These are phyloP conservation scores for Stigmatopora argus DNA, from an alignment of 2,113 vertebrate genomes.

Conservation along the genomic window DNA sequence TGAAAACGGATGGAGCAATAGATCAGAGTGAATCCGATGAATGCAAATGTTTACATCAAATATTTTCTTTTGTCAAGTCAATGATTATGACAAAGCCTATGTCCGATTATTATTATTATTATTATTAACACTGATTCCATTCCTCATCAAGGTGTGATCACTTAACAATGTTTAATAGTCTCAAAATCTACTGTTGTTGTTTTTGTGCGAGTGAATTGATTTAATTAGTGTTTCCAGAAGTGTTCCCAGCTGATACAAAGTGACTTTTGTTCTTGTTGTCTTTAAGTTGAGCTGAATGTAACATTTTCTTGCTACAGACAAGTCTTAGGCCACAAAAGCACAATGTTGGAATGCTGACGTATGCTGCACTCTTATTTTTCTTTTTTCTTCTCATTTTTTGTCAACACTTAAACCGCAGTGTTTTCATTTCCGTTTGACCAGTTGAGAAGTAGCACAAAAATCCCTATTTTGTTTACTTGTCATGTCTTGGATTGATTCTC, in stretches of 20 bases:
- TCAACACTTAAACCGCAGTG: not conserved
- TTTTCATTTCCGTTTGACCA: constrained; percentile 12
- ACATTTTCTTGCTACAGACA: constrained; percentile 39
- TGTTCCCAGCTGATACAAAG: constrained; percentile 29
- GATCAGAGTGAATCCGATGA: not conserved
- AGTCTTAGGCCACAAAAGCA: constrained; percentile 44
- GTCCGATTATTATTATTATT: no score
- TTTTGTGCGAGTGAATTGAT: constrained; percentile 45
- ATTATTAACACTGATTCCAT: constrained; percentile 37
- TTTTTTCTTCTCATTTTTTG: constrained; percentile 15
- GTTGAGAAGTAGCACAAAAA: not conserved
- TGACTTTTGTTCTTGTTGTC: constrained; percentile 40
- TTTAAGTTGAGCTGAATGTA: constrained; percentile 60
- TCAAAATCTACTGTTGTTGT: constrained; percentile 47
- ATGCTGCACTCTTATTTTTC: constrained; percentile 48
- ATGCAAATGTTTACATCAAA: constrained; percentile 26
- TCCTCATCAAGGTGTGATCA: constrained; percentile 42
- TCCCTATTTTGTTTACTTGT: constrained; percentile 6
- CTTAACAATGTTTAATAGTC: constrained; percentile 48
- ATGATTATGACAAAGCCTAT: no score
- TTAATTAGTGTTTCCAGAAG: constrained; percentile 39
- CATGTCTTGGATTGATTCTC: constrained; percentile 1
- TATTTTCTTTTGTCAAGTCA: no score
- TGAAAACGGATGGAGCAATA: not conserved
- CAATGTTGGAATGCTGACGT: constrained; percentile 36